Base-by-base conservation (phyloP, 2,113 vertebrate species). In the Chloropsis hardwickii region DNA sequence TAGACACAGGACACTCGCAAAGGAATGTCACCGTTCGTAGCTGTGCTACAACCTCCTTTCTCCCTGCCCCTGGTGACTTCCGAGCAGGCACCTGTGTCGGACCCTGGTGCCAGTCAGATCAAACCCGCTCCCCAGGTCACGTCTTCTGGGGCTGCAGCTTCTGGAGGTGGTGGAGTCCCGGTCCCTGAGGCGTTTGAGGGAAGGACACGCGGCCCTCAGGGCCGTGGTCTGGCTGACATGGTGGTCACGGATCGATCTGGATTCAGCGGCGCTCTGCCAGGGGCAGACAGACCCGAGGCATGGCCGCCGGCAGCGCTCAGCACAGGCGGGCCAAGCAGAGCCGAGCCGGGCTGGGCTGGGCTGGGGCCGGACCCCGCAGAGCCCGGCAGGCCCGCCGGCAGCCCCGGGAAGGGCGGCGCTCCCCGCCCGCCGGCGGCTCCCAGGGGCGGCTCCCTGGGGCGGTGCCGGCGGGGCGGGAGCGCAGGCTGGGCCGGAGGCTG, bases 1-100 rank as follows among this genome's bases (percentile, higher is more conserved):
- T 0, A 42, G 45, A 9, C 18, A 12, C 0, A 0, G n/a, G 53
- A 14, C 40, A 4, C 37, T 25, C 2, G 1, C n/a, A 4, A 42
- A 16, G 6, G 23, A 31, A 4, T 9, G 6, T 23, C 42, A 5
- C 28, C 24, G 4, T 19, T 3, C 14, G 42, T 6, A 22, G 60
- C 5, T 22, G 0, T 1, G 9, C 22, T 14, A 10, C 14, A 27
- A 4, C 2, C 50, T 17, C 16, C 40, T 21, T 28, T 42, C 45
- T 25, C 61, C 33, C 35, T 16, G 12, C 3, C 13, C 22, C 18
- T 3, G 11, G 3, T 11, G 40, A 11, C 23, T 47, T 11, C 22
- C 39, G n/a, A 33, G 67, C 14, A 12, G 31, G 58, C 20, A 5
- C 11, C 54, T 23, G 27, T 5, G 21, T 31, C 58, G 53, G 35